A percentile compares a stretch with the other conserved stretches of the same genome.
These are phyloP conservation scores for Notamacropus eugenii DNA, from an alignment of 2,797 vertebrate genomes.

Conservation along the genomic window DNA sequence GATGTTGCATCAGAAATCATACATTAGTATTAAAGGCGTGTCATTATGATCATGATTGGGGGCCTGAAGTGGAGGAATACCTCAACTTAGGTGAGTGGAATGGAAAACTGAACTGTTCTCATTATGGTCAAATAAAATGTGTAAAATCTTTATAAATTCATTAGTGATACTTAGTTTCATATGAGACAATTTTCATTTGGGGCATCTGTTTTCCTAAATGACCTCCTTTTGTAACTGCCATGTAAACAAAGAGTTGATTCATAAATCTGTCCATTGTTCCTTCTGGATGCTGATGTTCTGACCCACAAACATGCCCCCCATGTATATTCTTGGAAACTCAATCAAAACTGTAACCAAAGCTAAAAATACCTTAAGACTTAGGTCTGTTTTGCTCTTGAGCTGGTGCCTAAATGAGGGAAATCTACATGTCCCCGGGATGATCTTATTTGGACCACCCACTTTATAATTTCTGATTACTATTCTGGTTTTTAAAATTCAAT, in stretches of 20 bases:
- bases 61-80: not conserved
- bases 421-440: not conserved
- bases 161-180: not conserved
- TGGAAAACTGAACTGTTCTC: not conserved
- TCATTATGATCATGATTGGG: not conserved
- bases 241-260: not conserved
- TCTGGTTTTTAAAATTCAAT: not conserved
- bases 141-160: not conserved
- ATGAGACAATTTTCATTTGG: not conserved
- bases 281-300: not conserved
- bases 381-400: not conserved
- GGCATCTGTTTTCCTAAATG: not conserved
- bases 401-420: not conserved
- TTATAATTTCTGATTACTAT: slow-evolving; percentile 20
- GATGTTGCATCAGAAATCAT: not conserved
- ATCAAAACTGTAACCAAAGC: not conserved
- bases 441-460: not conserved
- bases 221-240: not conserved
- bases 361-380: not conserved
- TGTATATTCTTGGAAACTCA: not conserved
- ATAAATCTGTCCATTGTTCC: not conserved
- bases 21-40: not conserved
- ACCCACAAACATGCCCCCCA: not conserved
- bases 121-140: not conserved
- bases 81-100: not conserved